These are phyloP conservation scores for Cheilosia pagana DNA, from an alignment of 2,888 invertebrate species.

Conservation along the genomic window DNA sequence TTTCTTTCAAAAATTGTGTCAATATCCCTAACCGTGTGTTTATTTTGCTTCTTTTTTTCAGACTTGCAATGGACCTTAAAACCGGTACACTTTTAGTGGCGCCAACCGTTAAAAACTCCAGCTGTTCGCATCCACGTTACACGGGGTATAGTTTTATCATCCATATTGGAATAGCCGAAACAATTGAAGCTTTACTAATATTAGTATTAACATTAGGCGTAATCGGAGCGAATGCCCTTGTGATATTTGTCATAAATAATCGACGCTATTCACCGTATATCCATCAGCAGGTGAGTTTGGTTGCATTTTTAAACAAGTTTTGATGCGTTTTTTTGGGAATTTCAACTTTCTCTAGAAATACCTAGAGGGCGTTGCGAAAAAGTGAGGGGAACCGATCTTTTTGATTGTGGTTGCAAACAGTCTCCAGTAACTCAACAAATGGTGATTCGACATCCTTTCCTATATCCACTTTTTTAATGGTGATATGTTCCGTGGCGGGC, in stretches of 20 bases:
- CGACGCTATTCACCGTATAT: constrained; percentile 93
- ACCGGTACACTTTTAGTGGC: constrained; percentile 89
- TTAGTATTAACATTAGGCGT: constrained; percentile 91
- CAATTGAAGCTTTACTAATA: constrained; percentile 90
- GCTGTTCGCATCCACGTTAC: constrained; percentile 89
- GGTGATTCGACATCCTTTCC: too few species aligned
- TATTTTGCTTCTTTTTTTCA: constrained; percentile 73
- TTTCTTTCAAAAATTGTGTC: background rate
- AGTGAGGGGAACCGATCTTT: too few species aligned
- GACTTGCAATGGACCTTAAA: constrained; percentile 84
- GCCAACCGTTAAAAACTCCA: constrained; percentile 92
- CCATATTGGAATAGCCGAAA: constrained; percentile 88
- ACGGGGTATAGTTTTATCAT: constrained; percentile 87
- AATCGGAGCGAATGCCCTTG: constrained; percentile 90
- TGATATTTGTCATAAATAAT: constrained; percentile 93
- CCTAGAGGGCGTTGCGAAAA: too few species aligned
- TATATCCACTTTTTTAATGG: too few species aligned
- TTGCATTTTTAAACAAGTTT: background rate
- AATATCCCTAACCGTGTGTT: background rate
- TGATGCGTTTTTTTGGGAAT: background rate
- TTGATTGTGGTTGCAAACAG: too few species aligned
- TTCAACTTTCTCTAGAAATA: background rate
- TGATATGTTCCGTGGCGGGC: too few species aligned
- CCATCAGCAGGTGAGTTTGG: constrained; percentile 90
- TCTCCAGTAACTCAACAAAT: too few species aligned